Conservation (phyloP, 2,888 invertebrate genomes). For the Leptothorax acervorum region DNA sequence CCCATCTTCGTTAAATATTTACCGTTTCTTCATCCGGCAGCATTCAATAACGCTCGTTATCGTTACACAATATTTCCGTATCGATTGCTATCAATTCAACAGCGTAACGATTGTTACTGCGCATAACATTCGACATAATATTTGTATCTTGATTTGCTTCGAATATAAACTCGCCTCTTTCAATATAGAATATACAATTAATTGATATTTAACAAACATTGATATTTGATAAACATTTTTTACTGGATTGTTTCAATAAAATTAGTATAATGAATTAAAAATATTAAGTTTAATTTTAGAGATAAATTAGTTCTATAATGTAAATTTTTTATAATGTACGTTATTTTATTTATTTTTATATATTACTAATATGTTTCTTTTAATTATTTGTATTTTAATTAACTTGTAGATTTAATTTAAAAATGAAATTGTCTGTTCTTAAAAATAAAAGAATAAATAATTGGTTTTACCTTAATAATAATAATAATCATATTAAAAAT, state of each 20-base stretch:
- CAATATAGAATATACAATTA: background rate
- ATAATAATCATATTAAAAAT: background rate
- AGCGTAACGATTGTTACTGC: background rate
- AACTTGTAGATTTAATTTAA: background rate
- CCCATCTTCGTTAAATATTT: conserved; percentile 7
- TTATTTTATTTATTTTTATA: background rate
- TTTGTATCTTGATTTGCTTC: conserved; percentile 1
- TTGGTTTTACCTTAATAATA: background rate
- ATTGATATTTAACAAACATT: background rate
- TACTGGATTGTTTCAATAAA: background rate
- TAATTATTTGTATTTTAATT: background rate
- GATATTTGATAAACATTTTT: conserved; percentile 5
- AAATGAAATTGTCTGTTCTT: background rate
- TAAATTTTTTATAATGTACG: background rate
- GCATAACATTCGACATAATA: background rate
- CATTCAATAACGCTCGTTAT: background rate
- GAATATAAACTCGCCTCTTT: background rate
- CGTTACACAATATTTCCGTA: background rate
- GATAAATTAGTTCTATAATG: background rate
- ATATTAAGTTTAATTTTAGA: background rate
- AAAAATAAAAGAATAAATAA: background rate
- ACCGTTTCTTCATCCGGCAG: background rate
- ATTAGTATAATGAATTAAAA: background rate
- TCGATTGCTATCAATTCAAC: background rate
- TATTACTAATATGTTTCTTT: background rate